phyloP scores from a whole-genome alignment of 2,113 vertebrate species.

The Hypocryptadius cinnamomeus region DNA sequence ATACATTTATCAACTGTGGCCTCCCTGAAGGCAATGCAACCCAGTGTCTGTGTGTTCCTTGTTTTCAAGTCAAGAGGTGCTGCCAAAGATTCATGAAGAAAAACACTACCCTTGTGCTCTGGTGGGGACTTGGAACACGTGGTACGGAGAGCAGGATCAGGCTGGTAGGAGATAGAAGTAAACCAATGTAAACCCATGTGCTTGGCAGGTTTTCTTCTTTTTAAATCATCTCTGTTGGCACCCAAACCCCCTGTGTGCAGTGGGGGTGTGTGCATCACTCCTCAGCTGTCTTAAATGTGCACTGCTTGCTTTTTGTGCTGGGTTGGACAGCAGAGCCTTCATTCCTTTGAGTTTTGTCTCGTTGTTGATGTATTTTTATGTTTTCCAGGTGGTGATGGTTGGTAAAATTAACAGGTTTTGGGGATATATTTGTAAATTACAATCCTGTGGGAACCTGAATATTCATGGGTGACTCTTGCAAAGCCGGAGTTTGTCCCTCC shows the following conservation, averaged over 20 bases:
- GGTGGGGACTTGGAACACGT: conserved; percentile 99
- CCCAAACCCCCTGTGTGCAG: not conserved
- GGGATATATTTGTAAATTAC: not conserved
- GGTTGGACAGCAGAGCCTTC: not conserved
- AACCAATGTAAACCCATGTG: conserved; percentile 50
- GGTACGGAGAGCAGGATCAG: conserved; percentile 99
- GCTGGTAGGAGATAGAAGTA: conserved; percentile 82
- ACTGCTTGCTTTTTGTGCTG: conserved; percentile 41
- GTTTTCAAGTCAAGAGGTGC: conserved; percentile 83
- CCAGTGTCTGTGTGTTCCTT: conserved; percentile 59
- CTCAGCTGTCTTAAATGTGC: not conserved
- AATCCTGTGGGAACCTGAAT: not conserved
- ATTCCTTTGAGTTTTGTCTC: not conserved
- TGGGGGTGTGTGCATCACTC: not conserved
- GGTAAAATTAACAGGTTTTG: not conserved
- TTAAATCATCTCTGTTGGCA: conserved; percentile 35
- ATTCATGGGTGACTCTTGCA: not conserved
- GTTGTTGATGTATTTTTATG: not conserved
- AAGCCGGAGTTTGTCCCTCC: not conserved
- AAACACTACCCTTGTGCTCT: conserved; percentile 92
- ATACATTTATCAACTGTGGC: conserved; percentile 28
- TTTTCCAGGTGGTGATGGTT: not conserved
- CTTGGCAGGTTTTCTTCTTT: conserved; percentile 47
- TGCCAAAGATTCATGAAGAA: conserved; percentile 87
- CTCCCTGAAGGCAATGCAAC: conserved; percentile 51